A percentile compares a stretch with the other conserved stretches of the same genome.
phyloP scores from a whole-genome alignment of 2,113 vertebrate genomes.

The Craseonycteris thonglongyai region DNA sequence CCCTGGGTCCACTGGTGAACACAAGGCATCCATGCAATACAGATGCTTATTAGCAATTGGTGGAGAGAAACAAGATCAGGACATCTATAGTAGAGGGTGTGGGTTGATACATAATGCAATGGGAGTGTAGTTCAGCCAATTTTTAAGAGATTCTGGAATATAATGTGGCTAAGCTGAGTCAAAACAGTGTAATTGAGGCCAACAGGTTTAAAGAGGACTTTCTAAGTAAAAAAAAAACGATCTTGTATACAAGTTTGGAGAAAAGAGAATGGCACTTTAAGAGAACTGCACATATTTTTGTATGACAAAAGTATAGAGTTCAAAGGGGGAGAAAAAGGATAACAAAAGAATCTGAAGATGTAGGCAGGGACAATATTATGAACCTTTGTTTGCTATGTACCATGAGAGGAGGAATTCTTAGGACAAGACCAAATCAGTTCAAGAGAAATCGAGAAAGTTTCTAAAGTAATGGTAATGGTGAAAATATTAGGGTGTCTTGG shows the following conservation, averaged over 20 bases:
- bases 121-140: too few relatives aligned
- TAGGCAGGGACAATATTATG: too few relatives aligned
- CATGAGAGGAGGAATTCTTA: neutral
- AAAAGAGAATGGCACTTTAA: neutral
- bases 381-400: neutral
- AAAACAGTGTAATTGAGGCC: neutral
- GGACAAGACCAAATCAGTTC: neutral
- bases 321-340: neutral
- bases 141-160: neutral
- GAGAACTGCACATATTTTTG: neutral
- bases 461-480: neutral
- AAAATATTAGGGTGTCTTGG: neutral
- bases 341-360: neutral
- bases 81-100: neutral
- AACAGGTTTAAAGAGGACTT: neutral
- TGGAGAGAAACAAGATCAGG: neutral
- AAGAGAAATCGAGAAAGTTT: neutral
- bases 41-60: neutral
- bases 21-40: too few relatives aligned
- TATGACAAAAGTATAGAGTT: neutral
- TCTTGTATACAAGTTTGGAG: neutral
- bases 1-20: neutral
- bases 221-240: neutral
- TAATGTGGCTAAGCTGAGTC: neutral
- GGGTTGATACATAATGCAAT: neutral